Conservation (phyloP, 2,113 vertebrate genomes). For the Phoxinus phoxinus region DNA sequence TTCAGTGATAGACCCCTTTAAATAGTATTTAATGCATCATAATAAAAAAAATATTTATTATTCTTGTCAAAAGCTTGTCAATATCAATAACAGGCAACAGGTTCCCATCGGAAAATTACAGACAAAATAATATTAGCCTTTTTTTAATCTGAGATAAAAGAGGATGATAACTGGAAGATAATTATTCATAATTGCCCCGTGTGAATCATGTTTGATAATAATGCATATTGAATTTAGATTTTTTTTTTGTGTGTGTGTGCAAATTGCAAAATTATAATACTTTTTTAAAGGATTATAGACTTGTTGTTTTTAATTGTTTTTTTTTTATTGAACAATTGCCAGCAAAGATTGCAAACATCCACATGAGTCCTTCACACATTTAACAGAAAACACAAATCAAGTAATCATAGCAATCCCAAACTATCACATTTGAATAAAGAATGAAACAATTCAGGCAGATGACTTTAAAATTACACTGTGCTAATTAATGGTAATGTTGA, state of each 20-base stretch:
- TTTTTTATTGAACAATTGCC: not conserved
- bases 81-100: not conserved
- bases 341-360: not conserved
- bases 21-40: not conserved
- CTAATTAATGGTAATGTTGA: conserved; percentile 27
- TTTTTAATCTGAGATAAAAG: not conserved
- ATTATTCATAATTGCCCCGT: not conserved
- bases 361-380: not conserved
- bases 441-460: conserved; percentile 17
- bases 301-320: not conserved
- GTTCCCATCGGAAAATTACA: not conserved
- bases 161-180: not conserved
- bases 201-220: not conserved
- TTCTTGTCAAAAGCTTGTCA: not conserved
- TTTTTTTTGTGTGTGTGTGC: not conserved
- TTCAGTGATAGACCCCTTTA: not conserved
- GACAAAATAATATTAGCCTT: not conserved
- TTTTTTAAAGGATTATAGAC: not conserved
- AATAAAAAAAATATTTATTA: not conserved
- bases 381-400: conserved; percentile 10
- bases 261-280: not conserved
- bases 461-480: conserved; percentile 29
- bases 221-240: not conserved
- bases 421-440: conserved; percentile 9
- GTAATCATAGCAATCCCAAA: not conserved